Evolutionary conservation across 2,888 invertebrate genomes (phyloP), one percentile per base, ranked within the genome.

Genomic region (Lasioglossum marginatum): DNA sequence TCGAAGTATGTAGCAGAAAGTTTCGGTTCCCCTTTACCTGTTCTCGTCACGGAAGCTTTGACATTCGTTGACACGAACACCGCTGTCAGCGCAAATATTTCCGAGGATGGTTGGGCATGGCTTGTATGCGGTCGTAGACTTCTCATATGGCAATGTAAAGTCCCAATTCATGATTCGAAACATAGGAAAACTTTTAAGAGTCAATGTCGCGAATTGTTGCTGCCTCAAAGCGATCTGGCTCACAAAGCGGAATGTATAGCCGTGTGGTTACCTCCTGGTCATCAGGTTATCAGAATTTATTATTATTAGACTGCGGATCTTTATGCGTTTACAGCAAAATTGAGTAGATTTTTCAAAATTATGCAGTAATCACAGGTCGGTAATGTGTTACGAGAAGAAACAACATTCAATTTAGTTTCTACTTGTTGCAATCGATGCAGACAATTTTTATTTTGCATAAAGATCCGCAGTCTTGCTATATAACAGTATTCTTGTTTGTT

Each of bases 141-240:
- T 23, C 96, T 99, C 43, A 97, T 98, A 12, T 99, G 99, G 99
- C 97, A 97, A 79, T 97, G 97, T 87, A 96, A 97, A 82, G 96
- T 96, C 70, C 93, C 94, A 0, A 92, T 95, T 57, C 93, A 93
- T 23, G 94, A 93, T 90, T 92, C 93, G 6, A 94, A 93, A 79
- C 94, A 94, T 82, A 93, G 92, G 70, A 95, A 96, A 40, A 95
- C 95, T 12, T 96, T 96, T 23, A 96, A 96, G 88, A 96, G 96
- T 2, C 97, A 97, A 71, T 98, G 98, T 90, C 96, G 98, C 60
- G 99, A 99, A 94, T 96, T 99, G 23, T 97, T 97, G 0, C 95
- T 99, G 66, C 99, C 99, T 0, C 98, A 98, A 89, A 99, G 99
- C 91, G 99, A 99, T 95, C 96, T 99, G 27, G 98, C 98, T 0